Conservation (phyloP, 2,888 invertebrate genomes). For the Digitonthophagus gazella region DNA sequence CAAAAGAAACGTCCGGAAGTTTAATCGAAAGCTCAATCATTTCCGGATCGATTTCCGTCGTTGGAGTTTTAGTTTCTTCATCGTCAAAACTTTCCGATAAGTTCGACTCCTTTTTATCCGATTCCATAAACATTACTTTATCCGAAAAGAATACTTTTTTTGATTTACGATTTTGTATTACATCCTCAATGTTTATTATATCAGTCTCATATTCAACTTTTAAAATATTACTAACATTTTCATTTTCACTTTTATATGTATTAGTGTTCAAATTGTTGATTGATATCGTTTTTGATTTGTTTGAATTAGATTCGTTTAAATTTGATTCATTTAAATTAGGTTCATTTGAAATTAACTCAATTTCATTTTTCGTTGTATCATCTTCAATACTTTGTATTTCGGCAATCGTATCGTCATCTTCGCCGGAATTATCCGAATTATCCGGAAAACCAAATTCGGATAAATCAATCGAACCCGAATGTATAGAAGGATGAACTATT, state of each 20-base stretch:
- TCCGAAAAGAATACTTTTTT: conserved; percentile 10
- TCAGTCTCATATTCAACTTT: neutral
- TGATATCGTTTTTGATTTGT: neutral
- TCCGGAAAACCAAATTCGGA: neutral
- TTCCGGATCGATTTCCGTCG: neutral
- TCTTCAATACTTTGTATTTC: conserved; percentile 5
- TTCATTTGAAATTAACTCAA: too few relatives aligned
- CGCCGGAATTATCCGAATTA: conserved; percentile 1
- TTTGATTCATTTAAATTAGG: too few relatives aligned
- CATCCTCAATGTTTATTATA: neutral
- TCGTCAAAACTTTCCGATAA: neutral
- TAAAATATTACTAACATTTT: too few relatives aligned
- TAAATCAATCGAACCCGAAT: neutral
- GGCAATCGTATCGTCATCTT: neutral
- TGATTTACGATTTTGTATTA: neutral
- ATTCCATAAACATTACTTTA: neutral
- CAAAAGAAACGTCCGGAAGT: conserved; percentile 1
- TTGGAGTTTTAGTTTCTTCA: neutral
- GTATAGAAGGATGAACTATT: neutral
- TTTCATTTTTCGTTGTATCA: neutral
- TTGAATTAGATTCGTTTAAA: too few relatives aligned
- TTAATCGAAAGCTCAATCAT: conserved; percentile 1
- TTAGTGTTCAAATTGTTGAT: neutral
- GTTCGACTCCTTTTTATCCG: neutral
- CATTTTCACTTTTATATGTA: neutral